Base-by-base conservation (phyloP, 1,140 invertebrate species). In the Chironomus striatipennis region DNA sequence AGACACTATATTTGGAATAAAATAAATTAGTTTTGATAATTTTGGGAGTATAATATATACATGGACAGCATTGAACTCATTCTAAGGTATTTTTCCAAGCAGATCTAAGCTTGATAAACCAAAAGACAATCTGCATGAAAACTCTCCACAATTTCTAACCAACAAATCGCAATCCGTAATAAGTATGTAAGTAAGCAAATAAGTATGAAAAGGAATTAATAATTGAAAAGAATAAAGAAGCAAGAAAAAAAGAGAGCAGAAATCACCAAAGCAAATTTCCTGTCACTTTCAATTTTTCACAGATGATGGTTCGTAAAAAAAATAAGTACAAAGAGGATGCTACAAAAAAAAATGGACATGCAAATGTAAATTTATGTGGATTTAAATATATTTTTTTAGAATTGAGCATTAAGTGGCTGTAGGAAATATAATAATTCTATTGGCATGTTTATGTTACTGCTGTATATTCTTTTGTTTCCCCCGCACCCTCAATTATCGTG, bases 201-300 rank as follows among this genome's bases (percentile, higher is more conserved):
- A 34, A n/a, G 43, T 1, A 15, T n/a, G 47, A 57, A n/a, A 57
- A 57, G 47, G 12, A 57, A 57, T 57, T 57, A 70, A 70, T 70
- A 70, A 70, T 70, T 20, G 65, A 21, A 70, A 70, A 70, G 18
- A 12, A 57, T 57, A 12, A 57, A 10, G 47, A 4, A n/a, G n/a
- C n/a, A n/a, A n/a, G n/a, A n/a, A n/a, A n/a, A n/a, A 67, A 70
- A 18, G 20, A 18, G 18, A 70, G 20, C n/a, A 70, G 18, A 21
- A 18, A 18, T 20, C 65, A 70, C 65, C 17, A 70, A 70, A 70
- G 17, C 65, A 70, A 70, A 70, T 70, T 70, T 70, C 65, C 65
- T 70, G 65, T 70, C 65, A 70, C 17, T 57, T 47, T 47, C n/a
- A n/a, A n/a, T n/a, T 12, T n/a, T 12, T n/a, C 47, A 57, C 47